phyloP scores from a whole-genome alignment of 2,113 vertebrate genomes.

The Limnothrissa miodon region DNA sequence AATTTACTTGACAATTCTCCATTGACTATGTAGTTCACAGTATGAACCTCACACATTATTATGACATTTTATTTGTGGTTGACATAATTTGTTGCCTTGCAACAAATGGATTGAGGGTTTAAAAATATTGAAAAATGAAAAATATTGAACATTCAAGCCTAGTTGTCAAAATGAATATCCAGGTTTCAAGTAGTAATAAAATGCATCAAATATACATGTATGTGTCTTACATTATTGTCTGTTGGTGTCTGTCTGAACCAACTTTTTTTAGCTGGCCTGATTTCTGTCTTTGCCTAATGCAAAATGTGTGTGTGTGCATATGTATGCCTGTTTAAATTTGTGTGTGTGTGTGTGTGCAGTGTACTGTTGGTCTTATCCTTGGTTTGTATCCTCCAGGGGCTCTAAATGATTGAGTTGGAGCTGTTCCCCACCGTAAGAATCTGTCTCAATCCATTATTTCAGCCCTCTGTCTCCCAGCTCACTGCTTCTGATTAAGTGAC shows the following conservation, averaged over 20 bases:
- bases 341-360: background rate
- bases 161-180: background rate
- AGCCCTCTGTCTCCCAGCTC: background rate
- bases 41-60: background rate
- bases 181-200: background rate
- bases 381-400: background rate
- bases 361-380: background rate
- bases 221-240: background rate
- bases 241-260: background rate
- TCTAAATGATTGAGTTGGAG: constrained; percentile 8
- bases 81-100: background rate
- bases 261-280: background rate
- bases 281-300: background rate
- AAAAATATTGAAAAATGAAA: background rate
- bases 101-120: background rate
- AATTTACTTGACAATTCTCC: too few relatives aligned
- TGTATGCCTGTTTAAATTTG: background rate
- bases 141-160: background rate
- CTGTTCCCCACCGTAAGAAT: constrained; percentile 9
- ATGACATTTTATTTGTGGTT: background rate
- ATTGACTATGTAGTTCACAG: background rate
- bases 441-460: constrained; percentile 16
- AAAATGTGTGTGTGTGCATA: background rate
- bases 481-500: background rate
- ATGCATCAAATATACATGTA: background rate